Conservation (phyloP, 2,797 vertebrate species). For the Lepilemur ruficaudatus region DNA sequence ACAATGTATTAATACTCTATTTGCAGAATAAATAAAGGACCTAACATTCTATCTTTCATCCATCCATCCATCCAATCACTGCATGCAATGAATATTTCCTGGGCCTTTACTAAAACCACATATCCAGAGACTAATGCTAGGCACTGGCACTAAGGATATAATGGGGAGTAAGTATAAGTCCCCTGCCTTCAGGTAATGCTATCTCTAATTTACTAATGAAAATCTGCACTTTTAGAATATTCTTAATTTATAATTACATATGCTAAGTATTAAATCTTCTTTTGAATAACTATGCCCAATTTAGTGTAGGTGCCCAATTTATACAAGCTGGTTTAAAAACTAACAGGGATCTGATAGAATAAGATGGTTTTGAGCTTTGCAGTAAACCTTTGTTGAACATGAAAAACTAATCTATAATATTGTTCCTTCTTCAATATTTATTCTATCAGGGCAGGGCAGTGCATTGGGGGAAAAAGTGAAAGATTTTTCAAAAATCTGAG, state of each 20-base stretch:
- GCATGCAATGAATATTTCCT: not conserved
- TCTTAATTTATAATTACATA: not conserved
- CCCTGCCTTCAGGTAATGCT: not conserved
- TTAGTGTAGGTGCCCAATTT: not conserved
- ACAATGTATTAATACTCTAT: not conserved
- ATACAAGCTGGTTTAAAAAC: not conserved
- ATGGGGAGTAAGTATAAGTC: not conserved
- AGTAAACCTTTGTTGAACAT: not conserved
- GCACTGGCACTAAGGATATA: not conserved
- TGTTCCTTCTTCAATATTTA: not conserved
- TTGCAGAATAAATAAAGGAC: not conserved
- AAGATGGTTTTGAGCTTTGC: not conserved
- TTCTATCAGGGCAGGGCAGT: not conserved
- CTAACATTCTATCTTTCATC: not conserved
- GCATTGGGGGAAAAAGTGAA: not conserved
- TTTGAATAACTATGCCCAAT: not conserved
- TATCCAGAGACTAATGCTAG: not conserved
- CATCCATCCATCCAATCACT: not conserved
- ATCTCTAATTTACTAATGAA: not conserved
- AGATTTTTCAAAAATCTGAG: not conserved
- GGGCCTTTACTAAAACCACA: not conserved
- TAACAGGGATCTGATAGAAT: not conserved
- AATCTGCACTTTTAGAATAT: not conserved
- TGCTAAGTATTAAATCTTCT: not conserved
- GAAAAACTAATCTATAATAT: not conserved